Evolutionary conservation across 1,140 invertebrate genomes (phyloP), one percentile per base, ranked within the genome.

Genomic region (Theocolax elegans): DNA sequence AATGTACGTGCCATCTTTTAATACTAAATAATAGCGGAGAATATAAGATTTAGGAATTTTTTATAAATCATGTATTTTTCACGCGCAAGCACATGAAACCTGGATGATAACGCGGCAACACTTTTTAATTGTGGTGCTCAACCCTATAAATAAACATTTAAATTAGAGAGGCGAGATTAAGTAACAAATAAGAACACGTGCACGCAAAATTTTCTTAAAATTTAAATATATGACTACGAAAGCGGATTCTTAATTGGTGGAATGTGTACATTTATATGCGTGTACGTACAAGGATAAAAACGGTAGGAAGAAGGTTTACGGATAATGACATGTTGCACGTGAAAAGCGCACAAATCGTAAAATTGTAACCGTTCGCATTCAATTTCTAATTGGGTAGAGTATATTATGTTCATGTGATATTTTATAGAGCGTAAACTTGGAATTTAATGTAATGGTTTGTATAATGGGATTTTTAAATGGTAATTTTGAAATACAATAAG

Each of bases 61-160:
- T 76, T 80, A 80, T 72, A 73, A 78, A 77, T 59, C 70, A 71
- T 76, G 72, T 80, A 78, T 78, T 79, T 79, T 80, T 80, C 71
- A 74, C 70, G 62, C 44, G 49, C 44, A 64, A 63, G 59, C 51
- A 65, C 44, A 70, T 64, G 49, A 64, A 70, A 71, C 60, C 35
- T 54, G 56, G 40, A 63, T n/a, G n/a, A n/a, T 54, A 58, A 71
- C 31, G 38, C 10, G 19, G 62, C 66, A 70, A n/a, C 62, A 66
- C 31, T 65, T 63, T 70, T 60, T 60, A 48, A 66, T 56, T 40
- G 62, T 65, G 49, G 67, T 71, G 68, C 68, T 64, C 51, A 35
- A 27, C 46, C 35, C 13, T 64, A 71, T 46, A 54, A 15, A 69
- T 63, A 63, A 54, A 63, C 29, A 51, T 62, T 60, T 49, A 49